A percentile compares a stretch with the other conserved stretches of the same genome.
Conservation (phyloP, 2,888 invertebrate genomes). For the Campoplex capitator region DNA sequence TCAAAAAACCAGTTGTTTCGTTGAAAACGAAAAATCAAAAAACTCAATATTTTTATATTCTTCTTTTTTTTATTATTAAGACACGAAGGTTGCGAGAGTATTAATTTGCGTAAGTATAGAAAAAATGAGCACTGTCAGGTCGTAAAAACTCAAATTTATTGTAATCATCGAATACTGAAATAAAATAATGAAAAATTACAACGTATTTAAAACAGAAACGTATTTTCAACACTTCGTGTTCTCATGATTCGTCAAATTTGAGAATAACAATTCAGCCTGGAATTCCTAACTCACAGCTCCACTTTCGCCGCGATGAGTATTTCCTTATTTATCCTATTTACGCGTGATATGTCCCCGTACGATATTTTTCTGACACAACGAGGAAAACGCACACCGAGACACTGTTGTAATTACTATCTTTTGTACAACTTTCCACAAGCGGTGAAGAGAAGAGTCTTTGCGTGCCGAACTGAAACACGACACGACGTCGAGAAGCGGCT, state of each 20-base stretch:
- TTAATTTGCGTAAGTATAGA: neutral
- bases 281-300: slow-evolving; percentile 19
- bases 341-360: slow-evolving; percentile 5
- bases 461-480: slow-evolving; percentile 22
- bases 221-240: neutral
- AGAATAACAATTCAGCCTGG: neutral
- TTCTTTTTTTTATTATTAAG: neutral
- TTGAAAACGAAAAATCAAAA: neutral
- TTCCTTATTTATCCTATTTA: slow-evolving; percentile 55
- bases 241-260: neutral
- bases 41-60: slow-evolving; percentile 1
- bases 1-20: neutral
- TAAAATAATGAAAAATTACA: neutral
- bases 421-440: slow-evolving; percentile 45
- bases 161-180: neutral
- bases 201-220: neutral
- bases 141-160: neutral
- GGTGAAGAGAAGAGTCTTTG: slow-evolving; percentile 36
- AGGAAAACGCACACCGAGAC: slow-evolving; percentile 17
- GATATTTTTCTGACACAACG: slow-evolving; percentile 18
- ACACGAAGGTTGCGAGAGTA: neutral
- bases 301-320: slow-evolving; percentile 34
- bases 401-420: slow-evolving; percentile 46
- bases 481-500: slow-evolving; percentile 19
- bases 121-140: neutral